Base-by-base conservation (phyloP, 23 tunicate genomes). In the Trididemnum nubilum region DNA sequence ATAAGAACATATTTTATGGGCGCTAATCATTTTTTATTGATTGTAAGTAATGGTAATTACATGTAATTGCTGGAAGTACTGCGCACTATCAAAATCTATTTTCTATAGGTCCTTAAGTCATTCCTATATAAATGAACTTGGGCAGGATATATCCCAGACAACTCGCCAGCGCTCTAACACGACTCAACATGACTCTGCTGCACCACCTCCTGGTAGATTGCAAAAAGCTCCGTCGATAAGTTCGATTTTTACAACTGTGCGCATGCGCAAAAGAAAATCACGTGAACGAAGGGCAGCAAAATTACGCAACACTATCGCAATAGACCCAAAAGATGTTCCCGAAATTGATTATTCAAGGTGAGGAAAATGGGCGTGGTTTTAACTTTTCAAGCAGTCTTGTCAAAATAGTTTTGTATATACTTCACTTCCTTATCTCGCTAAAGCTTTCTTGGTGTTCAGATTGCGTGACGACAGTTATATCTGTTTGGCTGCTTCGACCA, bases 251-350 rank as follows among this genome's bases (percentile, higher is more conserved):
- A 87, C 79, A 59, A 85, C 98, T 35, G 98, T 93, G 89, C 92
- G 98, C 80, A 93, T 93, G 92, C 92, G 98, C 77, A 93, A 93
- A 70, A 80, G 98, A 26, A 79, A 64, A 65, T 87, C 98, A 67
- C 85, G 92, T 39, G 85, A 80, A 78, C 72, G 85, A 18, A 35
- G 85, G 0, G 89, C 84, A 4, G 63, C 71, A 21, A 77, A 80
- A 52, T 51, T 37, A 5, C 71, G 98, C 26, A 66, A 93, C 86
- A 93, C 98, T 0, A 93, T 93, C 36, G 93, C 98, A 0, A 81
- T 89, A 34, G 88, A 87, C 34, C 49, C 86, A 19, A 85, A 77
- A 44, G 33, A 77, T 0, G 73, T 54, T 30, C 79, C 87, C 25
- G 80, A 82, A 64, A 72, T 52, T 73, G 83, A 87, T 9, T 12